phyloP scores from a whole-genome alignment of 2,797 vertebrate species.

The Diceros bicornis region DNA sequence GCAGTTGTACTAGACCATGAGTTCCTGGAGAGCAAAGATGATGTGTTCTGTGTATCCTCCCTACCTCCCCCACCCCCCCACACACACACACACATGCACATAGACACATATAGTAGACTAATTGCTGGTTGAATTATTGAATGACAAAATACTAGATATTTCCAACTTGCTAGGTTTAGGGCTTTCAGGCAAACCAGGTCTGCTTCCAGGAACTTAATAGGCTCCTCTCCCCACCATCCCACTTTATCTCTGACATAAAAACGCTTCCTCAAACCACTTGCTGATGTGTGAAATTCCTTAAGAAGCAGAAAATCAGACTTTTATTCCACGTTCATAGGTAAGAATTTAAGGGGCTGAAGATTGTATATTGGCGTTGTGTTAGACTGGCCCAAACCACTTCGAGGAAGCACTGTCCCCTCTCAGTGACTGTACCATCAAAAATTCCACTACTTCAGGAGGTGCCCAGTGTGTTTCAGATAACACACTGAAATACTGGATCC shows the following conservation, averaged over 20 bases:
- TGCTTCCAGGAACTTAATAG: slow-evolving; percentile 32
- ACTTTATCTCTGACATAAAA: slow-evolving; percentile 23
- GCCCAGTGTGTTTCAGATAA: background rate
- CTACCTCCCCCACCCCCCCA: background rate
- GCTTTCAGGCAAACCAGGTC: background rate
- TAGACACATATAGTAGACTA: background rate
- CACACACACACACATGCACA: too few species aligned
- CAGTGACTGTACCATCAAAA: background rate
- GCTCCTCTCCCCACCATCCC: background rate
- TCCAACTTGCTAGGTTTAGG: background rate
- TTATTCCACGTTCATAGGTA: background rate
- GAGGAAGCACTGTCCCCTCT: background rate
- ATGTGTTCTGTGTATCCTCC: background rate
- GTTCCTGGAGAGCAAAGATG: slow-evolving; percentile 14
- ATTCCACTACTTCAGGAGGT: background rate
- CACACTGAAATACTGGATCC: background rate
- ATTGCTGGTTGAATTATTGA: background rate
- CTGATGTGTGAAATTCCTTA: slow-evolving; percentile 6
- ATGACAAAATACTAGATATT: background rate
- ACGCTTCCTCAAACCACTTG: background rate
- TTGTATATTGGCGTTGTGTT: background rate
- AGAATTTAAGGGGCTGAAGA: slow-evolving; percentile 2
- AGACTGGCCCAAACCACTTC: background rate
- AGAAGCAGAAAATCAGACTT: background rate
- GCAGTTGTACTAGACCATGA: background rate